Evolutionary conservation across 2,797 vertebrate species (phyloP).

Genomic region (Masticophis lateralis): DNA sequence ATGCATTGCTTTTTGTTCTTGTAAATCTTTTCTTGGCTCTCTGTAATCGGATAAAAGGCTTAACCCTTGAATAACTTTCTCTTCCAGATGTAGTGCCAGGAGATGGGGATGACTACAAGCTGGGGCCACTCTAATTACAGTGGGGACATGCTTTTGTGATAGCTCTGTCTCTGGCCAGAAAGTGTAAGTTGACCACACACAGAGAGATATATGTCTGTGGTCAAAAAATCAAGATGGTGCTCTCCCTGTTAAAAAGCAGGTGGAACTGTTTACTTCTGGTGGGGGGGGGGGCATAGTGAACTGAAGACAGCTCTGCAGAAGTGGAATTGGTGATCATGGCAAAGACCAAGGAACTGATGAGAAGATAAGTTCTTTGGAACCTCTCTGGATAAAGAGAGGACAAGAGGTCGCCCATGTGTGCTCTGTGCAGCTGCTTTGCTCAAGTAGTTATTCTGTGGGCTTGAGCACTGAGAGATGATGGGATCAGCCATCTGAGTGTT

Average conservation of each 20-base stretch:
- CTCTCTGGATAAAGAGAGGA: not conserved
- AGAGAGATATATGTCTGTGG: not conserved
- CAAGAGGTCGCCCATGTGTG: not conserved
- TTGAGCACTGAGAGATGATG: not conserved
- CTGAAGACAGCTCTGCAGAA: not conserved
- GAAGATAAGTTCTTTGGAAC: not conserved
- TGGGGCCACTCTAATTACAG: not conserved
- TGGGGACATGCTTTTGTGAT: not conserved
- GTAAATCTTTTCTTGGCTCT: not conserved
- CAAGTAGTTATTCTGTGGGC: not conserved
- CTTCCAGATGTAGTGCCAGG: not conserved
- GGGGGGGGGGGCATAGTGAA: not conserved
- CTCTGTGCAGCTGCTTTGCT: not conserved
- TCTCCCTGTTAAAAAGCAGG: not conserved
- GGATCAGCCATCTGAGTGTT: not conserved
- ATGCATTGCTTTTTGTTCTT: not conserved
- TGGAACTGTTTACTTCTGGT: not conserved
- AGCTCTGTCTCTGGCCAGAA: not conserved
- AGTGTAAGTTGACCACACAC: not conserved
- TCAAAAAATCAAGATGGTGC: not conserved
- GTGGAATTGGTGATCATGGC: not conserved
- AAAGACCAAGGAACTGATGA: not conserved
- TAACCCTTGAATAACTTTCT: not conserved
- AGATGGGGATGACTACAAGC: not conserved
- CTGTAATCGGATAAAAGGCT: not conserved